Conservation (phyloP, 2,113 vertebrate genomes). For the Narcine bancroftii region DNA sequence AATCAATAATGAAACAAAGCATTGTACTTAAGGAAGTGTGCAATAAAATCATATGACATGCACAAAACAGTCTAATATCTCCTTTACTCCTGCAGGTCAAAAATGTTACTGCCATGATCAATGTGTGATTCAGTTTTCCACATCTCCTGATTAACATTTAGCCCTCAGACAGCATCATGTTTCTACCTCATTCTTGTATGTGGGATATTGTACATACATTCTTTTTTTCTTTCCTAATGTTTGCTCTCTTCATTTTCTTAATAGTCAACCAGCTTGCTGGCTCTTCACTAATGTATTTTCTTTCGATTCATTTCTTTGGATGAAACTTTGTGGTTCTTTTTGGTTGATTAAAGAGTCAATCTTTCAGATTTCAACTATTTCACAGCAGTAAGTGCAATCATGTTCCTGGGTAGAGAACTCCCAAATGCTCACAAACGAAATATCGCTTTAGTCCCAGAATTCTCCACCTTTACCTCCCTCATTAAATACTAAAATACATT, state of each 20-base stretch:
- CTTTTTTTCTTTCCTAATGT: not conserved
- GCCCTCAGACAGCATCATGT: not conserved
- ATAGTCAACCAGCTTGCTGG: not conserved
- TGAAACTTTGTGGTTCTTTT: not conserved
- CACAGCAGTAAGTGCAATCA: not conserved
- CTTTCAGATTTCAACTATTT: not conserved
- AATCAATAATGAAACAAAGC: not conserved
- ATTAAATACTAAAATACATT: not conserved
- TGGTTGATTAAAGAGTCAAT: not conserved
- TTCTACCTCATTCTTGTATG: not conserved
- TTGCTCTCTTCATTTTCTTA: no score
- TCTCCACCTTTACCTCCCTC: not conserved
- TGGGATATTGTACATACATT: not conserved
- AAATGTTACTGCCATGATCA: no score
- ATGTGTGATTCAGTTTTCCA: not conserved
- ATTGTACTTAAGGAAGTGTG: not conserved
- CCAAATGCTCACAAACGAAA: no score
- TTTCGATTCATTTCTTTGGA: not conserved
- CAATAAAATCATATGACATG: not conserved
- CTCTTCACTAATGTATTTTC: not conserved
- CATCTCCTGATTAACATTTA: not conserved
- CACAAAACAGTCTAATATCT: not conserved
- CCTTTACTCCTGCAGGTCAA: not conserved
- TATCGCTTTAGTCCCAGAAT: not conserved
- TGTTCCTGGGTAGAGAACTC: not conserved